A percentile compares a stretch with the other conserved stretches of the same genome.
These are phyloP conservation scores for Drosophila anomelani DNA, from an alignment of 2,888 invertebrate genomes.

Conservation along the genomic window DNA sequence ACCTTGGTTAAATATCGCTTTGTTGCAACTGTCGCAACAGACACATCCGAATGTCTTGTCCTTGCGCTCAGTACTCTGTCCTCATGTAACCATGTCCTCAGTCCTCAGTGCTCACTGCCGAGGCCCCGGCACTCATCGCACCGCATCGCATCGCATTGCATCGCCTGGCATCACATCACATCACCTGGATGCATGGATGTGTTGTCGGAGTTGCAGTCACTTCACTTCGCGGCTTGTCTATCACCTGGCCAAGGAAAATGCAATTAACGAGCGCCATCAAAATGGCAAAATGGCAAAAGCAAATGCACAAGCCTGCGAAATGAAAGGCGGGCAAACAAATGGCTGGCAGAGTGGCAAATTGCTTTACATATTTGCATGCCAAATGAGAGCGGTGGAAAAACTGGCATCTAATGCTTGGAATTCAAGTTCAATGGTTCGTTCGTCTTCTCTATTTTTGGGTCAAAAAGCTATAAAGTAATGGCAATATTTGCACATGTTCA, in stretches of 20 bases:
- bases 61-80: constrained; percentile 24
- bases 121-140: constrained; percentile 9
- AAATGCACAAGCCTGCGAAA: constrained; percentile 43
- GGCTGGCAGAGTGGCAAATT: constrained; percentile 46
- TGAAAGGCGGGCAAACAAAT: constrained; percentile 51
- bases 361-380: constrained; percentile 43
- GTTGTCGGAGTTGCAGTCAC: constrained; percentile 36
- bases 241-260: constrained; percentile 60
- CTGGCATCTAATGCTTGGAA: constrained; percentile 3
- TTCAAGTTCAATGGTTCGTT: constrained; percentile 5
- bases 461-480: no score
- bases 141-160: constrained; percentile 13
- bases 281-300: constrained; percentile 45
- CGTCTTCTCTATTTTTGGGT: neutral
- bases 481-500: neutral
- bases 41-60: constrained; percentile 50
- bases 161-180: constrained; percentile 29
- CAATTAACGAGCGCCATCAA: constrained; percentile 68
- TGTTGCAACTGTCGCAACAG: constrained; percentile 43
- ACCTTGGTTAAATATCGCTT: constrained; percentile 61
- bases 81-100: constrained; percentile 1
- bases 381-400: constrained; percentile 23
- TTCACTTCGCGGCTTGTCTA: constrained; percentile 55
- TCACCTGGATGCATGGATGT: constrained; percentile 17
- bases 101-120: neutral